phyloP scores from a whole-genome alignment of 2,113 vertebrate species.

The Pelodiscus sinensis region DNA sequence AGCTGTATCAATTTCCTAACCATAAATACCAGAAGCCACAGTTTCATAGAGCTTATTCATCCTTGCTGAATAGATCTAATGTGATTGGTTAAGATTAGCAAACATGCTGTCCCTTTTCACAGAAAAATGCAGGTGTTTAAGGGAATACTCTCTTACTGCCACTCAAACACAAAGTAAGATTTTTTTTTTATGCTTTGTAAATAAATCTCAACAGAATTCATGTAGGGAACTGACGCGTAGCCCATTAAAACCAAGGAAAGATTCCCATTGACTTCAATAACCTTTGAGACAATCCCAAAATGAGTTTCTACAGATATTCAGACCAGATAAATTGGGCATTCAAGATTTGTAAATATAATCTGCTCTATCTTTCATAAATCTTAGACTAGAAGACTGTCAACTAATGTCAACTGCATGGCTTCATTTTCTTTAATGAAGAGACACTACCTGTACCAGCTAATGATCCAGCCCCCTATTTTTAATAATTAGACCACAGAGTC shows the following conservation, averaged over 20 bases:
- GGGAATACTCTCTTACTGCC: neutral
- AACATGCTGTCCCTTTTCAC: neutral
- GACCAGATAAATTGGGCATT: neutral
- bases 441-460: neutral
- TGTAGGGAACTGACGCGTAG: neutral
- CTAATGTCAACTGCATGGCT: neutral
- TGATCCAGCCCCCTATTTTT: neutral
- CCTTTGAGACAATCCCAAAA: neutral
- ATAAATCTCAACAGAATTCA: neutral
- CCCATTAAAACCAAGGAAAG: neutral
- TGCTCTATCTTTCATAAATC: neutral
- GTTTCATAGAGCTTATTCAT: neutral
- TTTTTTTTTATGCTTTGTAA: neutral
- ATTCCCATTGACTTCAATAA: neutral
- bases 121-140: neutral
- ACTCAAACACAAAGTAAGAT: neutral
- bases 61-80: neutral
- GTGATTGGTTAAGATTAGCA: neutral
- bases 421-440: neutral
- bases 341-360: neutral
- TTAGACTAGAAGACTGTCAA: neutral
- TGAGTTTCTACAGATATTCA: neutral
- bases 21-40: rapidly evolving
- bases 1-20: neutral
- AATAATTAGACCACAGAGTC: neutral